These are phyloP conservation scores for Gymnothorax javanicus DNA, from an alignment of 2,797 vertebrate species.

Conservation along the genomic window DNA sequence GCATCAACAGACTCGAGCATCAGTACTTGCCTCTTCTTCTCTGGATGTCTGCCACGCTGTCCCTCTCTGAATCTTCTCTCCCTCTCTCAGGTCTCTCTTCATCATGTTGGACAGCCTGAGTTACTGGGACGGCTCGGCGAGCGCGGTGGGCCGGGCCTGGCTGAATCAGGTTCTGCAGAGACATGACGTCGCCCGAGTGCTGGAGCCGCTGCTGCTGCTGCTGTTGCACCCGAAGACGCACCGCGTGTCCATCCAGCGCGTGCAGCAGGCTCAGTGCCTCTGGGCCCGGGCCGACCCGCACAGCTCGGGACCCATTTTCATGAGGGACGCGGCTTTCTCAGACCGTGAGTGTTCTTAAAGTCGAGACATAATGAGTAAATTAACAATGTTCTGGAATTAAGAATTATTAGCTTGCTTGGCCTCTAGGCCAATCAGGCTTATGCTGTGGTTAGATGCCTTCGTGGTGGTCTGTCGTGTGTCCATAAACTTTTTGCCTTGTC, in stretches of 20 bases:
- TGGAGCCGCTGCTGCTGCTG: conserved; percentile 92
- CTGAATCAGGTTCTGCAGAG: conserved; percentile 96
- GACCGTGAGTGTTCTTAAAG: conserved; percentile 72
- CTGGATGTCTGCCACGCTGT: neutral
- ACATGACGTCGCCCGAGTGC: conserved; percentile 95
- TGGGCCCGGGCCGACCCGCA: conserved; percentile 82
- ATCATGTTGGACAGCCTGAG: conserved; percentile 98
- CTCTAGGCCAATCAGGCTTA: no score
- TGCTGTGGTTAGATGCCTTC: no score
- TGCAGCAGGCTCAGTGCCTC: conserved; percentile 91
- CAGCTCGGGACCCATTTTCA: conserved; percentile 63
- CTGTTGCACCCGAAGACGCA: conserved; percentile 97
- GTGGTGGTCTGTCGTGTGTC: no score
- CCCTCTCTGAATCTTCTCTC: neutral
- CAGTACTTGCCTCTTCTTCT: neutral
- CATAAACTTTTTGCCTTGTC: no score
- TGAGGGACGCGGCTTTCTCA: conserved; percentile 76
- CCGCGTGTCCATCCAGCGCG: conserved; percentile 92
- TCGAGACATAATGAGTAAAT: neutral
- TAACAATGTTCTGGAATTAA: neutral
- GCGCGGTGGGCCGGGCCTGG: conserved; percentile 95
- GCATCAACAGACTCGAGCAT: neutral
- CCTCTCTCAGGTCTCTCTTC: conserved; percentile 85
- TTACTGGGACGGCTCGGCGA: conserved; percentile 91
- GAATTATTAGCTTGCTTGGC: no score